Evolutionary conservation across 2,888 invertebrate genomes (phyloP).

Genomic region (Antheraea assamensis): DNA sequence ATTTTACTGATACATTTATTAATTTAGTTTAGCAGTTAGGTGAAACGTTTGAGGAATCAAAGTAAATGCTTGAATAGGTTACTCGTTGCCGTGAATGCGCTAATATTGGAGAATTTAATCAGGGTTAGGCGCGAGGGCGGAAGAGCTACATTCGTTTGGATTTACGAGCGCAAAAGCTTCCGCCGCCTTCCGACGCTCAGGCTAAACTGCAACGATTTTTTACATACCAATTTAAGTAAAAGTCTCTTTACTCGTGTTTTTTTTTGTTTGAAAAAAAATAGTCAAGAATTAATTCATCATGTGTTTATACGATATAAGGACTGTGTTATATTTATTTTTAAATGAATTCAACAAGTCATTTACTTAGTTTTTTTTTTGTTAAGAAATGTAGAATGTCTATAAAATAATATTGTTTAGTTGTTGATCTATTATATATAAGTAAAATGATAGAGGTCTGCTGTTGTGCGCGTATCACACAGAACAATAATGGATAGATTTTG

Average conservation of each 20-base stretch:
- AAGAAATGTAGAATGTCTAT: neutral
- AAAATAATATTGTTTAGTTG: too few species aligned
- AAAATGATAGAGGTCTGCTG: too few species aligned
- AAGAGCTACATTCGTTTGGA: conserved; percentile 53
- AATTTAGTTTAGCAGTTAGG: neutral
- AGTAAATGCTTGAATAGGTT: conserved; percentile 55
- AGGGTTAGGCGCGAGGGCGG: conserved; percentile 50
- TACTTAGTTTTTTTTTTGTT: neutral
- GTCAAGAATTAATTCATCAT: conserved; percentile 30
- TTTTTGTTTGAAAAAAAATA: conserved; percentile 47
- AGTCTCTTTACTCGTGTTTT: conserved; percentile 41
- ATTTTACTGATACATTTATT: too few species aligned
- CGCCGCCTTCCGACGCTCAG: conserved; percentile 49
- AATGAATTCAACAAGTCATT: neutral
- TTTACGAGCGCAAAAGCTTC: conserved; percentile 67
- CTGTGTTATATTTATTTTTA: neutral
- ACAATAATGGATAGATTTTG: too few species aligned
- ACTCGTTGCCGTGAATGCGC: conserved; percentile 62
- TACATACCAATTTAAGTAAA: conserved; percentile 42
- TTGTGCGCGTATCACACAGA: too few species aligned
- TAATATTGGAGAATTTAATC: conserved; percentile 69
- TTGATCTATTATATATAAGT: too few species aligned
- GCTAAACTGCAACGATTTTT: conserved; percentile 43
- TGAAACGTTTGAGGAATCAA: conserved; percentile 2
- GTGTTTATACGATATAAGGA: neutral